phyloP scores from a whole-genome alignment of 2,113 vertebrate species.

The Chaetorhynchus papuensis region DNA sequence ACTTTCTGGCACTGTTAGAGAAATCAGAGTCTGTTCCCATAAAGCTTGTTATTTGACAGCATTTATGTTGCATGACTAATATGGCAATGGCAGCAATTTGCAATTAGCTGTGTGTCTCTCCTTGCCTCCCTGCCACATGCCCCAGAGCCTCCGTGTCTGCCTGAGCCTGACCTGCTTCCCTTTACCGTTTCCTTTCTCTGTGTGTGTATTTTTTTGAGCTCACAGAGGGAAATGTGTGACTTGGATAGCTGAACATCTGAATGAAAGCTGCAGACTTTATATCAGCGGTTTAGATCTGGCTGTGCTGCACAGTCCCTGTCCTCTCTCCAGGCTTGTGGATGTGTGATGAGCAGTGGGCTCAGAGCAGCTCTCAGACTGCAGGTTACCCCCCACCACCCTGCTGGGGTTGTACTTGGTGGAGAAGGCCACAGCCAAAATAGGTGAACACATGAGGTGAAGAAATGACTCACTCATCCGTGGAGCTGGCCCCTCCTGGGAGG shows the following conservation, averaged over 20 bases:
- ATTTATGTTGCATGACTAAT: constrained; percentile 46
- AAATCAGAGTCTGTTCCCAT: constrained; percentile 24
- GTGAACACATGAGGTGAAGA: accelerated
- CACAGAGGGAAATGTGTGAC: background rate
- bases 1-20: background rate
- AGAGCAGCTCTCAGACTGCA: background rate
- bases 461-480: background rate
- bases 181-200: background rate
- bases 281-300: background rate
- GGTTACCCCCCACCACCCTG: background rate
- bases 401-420: background rate
- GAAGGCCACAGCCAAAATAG: background rate
- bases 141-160: background rate
- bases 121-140: background rate
- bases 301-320: background rate
- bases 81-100: background rate
- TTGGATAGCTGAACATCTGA: background rate
- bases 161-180: background rate
- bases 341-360: background rate
- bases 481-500: background rate
- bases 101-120: background rate
- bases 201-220: background rate
- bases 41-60: constrained; percentile 7
- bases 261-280: background rate
- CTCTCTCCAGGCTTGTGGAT: background rate